A percentile compares a stretch with the other conserved stretches of the same genome.
Evolutionary conservation across 2,888 invertebrate species (phyloP).

Genomic region (Dendrolimus houi): DNA sequence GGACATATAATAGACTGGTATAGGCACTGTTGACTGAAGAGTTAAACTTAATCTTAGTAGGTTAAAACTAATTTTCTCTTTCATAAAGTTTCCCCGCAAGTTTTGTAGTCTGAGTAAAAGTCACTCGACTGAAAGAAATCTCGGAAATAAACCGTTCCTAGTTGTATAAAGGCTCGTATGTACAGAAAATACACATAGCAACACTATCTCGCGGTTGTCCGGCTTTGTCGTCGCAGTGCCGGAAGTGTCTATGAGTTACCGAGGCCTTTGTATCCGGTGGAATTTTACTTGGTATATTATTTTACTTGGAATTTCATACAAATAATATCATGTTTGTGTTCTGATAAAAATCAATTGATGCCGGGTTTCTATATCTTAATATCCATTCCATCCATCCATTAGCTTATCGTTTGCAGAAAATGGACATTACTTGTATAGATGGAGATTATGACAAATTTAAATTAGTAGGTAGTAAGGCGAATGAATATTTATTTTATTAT

Average conservation of each 20-base stretch:
- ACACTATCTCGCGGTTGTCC: conserved; percentile 45
- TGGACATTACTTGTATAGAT: too few species aligned
- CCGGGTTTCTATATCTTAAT: too few species aligned
- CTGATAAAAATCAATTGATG: too few species aligned
- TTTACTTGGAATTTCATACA: background rate
- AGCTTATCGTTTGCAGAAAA: too few species aligned
- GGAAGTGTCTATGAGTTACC: conserved; percentile 66
- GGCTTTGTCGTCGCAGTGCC: conserved; percentile 57
- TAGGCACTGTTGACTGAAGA: background rate
- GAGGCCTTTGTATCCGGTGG: conserved; percentile 43
- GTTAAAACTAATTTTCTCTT: conserved; percentile 4
- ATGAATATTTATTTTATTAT: too few species aligned
- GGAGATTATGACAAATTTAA: too few species aligned
- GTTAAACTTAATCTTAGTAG: background rate
- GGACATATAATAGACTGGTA: background rate
- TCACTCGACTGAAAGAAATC: conserved; percentile 18
- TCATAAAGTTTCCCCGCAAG: conserved; percentile 12
- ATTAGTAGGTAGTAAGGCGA: too few species aligned
- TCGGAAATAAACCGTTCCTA: conserved; percentile 30
- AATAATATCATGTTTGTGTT: background rate
- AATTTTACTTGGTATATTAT: background rate
- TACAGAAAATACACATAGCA: conserved; percentile 26
- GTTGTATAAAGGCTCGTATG: conserved; percentile 38
- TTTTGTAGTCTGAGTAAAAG: conserved; percentile 9
- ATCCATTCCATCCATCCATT: too few species aligned